A percentile compares a stretch with the other conserved stretches of the same genome.
Conservation (phyloP, 2,797 vertebrate genomes). For the Scomberomorus guttatus region DNA sequence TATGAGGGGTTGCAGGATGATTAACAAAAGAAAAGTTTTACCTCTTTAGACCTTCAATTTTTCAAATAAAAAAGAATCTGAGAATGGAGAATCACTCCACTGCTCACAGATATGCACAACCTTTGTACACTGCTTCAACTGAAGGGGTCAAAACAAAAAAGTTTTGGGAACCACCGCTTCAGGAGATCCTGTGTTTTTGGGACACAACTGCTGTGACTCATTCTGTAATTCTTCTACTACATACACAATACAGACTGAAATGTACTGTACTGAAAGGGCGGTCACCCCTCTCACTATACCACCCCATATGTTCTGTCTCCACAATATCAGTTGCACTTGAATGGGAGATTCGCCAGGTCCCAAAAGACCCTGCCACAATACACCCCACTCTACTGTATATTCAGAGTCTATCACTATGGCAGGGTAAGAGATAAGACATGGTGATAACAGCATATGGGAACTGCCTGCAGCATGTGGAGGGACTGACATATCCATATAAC, state of each 20-base stretch:
- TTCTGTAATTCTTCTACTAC: neutral
- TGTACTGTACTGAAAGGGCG: neutral
- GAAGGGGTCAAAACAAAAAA: neutral
- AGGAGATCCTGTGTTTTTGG: neutral
- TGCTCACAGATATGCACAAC: neutral
- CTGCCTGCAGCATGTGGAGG: slow-evolving; percentile 26
- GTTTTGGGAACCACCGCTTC: neutral
- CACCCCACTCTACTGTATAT: neutral
- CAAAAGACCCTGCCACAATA: slow-evolving; percentile 14
- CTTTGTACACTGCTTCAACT: neutral
- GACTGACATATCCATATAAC: slow-evolving; percentile 14
- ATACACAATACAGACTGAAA: neutral
- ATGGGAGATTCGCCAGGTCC: slow-evolving; percentile 17
- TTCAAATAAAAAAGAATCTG: neutral
- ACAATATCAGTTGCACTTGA: slow-evolving; percentile 36
- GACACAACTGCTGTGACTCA: neutral
- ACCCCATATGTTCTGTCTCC: slow-evolving; percentile 2
- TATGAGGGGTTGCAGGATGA: too few species aligned
- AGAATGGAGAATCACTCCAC: neutral
- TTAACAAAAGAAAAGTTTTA: neutral
- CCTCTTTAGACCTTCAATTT: neutral
- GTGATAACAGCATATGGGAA: slow-evolving; percentile 16
- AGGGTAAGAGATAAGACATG: neutral
- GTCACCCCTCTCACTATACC: slow-evolving; percentile 2
- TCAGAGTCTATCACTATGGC: neutral